phyloP scores from a whole-genome alignment of 2,797 vertebrate genomes.

The Galagoides demidoff region DNA sequence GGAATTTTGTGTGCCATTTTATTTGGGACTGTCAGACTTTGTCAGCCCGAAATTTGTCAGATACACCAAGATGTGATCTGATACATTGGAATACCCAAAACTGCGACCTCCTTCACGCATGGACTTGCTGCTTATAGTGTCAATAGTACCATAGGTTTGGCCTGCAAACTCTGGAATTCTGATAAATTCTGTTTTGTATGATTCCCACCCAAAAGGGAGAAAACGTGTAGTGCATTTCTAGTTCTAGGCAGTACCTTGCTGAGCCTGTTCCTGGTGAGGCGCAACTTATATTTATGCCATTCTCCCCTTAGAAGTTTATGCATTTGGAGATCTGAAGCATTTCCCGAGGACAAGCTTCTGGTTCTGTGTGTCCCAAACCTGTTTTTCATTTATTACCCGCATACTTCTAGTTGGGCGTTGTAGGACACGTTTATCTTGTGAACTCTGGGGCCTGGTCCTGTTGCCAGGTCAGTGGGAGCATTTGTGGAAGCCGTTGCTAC shows the following conservation, averaged over 20 bases:
- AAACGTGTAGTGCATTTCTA: neutral
- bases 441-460: neutral
- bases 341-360: neutral
- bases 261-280: neutral
- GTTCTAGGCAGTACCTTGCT: neutral
- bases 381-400: neutral
- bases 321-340: neutral
- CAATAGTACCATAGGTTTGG: neutral
- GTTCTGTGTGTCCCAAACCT: neutral
- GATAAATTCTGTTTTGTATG: neutral
- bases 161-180: neutral
- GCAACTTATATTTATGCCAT: neutral
- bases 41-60: neutral
- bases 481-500: neutral
- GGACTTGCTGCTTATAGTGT: neutral
- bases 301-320: neutral
- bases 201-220: neutral
- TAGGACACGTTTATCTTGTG: neutral
- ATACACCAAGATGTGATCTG: neutral
- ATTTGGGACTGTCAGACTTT: neutral
- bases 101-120: accelerated
- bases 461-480: neutral
- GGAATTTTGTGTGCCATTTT: neutral
- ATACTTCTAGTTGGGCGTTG: neutral
- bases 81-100: neutral